These are phyloP conservation scores for Calliopum simillimum DNA, from an alignment of 2,888 invertebrate genomes.

Conservation along the genomic window DNA sequence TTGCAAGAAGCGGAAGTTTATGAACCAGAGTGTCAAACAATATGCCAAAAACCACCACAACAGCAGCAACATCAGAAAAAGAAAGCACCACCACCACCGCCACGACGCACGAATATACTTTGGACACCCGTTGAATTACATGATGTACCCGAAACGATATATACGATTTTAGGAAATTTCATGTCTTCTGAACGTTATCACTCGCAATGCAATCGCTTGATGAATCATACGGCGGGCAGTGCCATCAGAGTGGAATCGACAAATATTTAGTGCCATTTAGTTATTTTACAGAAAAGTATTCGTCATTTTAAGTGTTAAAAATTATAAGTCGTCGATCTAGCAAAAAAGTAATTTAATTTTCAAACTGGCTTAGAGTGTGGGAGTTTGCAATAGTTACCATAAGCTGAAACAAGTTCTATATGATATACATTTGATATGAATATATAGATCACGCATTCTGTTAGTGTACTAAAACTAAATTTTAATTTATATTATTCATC, in stretches of 20 bases:
- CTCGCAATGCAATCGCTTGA: constrained; percentile 30
- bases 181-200: constrained; percentile 56
- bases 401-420: too few species aligned
- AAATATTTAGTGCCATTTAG: neutral
- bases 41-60: constrained; percentile 31
- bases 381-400: too few species aligned
- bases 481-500: too few species aligned
- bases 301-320: too few species aligned
- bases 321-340: too few species aligned
- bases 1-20: constrained; percentile 17
- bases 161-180: constrained; percentile 53
- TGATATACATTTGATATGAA: too few species aligned
- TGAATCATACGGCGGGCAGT: neutral
- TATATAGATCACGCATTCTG: too few species aligned
- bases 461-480: too few species aligned
- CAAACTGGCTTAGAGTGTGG: too few species aligned
- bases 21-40: constrained; percentile 18
- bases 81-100: constrained; percentile 3
- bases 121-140: constrained; percentile 39
- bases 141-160: constrained; percentile 33
- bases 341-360: too few species aligned
- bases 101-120: constrained; percentile 25
- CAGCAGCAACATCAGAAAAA: constrained; percentile 21
- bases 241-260: neutral
- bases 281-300: too few species aligned